Percentiles rank a stretch among this genome's conserved stretches.
Conservation (phyloP, 2,888 invertebrate genomes). For the Idaea straminata region DNA sequence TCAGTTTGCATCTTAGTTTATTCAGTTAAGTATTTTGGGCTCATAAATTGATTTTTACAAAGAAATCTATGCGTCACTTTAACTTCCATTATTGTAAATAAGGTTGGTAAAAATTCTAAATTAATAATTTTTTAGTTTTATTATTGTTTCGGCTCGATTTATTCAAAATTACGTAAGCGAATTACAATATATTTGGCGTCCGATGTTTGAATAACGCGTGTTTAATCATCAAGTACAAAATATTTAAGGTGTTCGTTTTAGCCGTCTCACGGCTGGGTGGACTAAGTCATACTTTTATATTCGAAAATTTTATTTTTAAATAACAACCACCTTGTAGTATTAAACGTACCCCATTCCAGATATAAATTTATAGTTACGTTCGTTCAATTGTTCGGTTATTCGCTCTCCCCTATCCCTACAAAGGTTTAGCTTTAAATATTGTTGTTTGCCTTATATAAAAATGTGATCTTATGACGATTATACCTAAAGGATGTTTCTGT, state of each 20-base stretch:
- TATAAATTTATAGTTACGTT: constrained; percentile 30
- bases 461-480: constrained; percentile 79
- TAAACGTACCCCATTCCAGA: constrained; percentile 60
- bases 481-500: constrained; percentile 67
- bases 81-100: constrained; percentile 57
- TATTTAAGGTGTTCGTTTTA: constrained; percentile 61
- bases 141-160: constrained; percentile 26
- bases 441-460: constrained; percentile 79
- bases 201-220: constrained; percentile 57
- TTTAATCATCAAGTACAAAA: constrained; percentile 67
- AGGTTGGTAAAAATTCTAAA: constrained; percentile 49
- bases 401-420: constrained; percentile 51
- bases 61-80: constrained; percentile 40
- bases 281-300: constrained; percentile 53
- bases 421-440: constrained; percentile 79
- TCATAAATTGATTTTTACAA: constrained; percentile 43
- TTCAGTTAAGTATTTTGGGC: constrained; percentile 57
- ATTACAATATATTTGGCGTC: constrained; percentile 62
- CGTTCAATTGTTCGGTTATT: constrained; percentile 54
- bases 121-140: constrained; percentile 28
- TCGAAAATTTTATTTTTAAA: constrained; percentile 38
- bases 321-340: constrained; percentile 51
- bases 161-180: constrained; percentile 46
- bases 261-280: constrained; percentile 41
- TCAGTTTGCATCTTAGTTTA: constrained; percentile 48